A percentile compares a stretch with the other conserved stretches of the same genome.
These are phyloP conservation scores for Agrilus planipennis DNA, from an alignment of 1,140 invertebrate species.

Conservation along the genomic window DNA sequence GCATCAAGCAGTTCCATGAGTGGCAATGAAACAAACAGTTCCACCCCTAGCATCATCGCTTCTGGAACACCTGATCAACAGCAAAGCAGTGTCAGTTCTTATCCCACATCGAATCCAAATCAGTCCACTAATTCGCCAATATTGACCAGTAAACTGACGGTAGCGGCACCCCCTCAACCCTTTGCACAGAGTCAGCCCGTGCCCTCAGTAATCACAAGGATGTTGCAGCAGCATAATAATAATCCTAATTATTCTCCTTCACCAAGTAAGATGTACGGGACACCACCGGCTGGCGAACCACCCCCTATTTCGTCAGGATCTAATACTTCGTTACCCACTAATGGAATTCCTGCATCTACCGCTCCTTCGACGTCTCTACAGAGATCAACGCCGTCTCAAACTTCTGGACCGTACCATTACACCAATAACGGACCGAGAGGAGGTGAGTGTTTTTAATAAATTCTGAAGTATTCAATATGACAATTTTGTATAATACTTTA, in stretches of 20 bases:
- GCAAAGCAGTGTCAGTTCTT: conserved; percentile 35
- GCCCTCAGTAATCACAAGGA: conserved; percentile 50
- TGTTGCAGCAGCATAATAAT: conserved; percentile 43
- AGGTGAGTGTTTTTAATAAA: too few relatives aligned
- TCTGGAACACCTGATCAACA: conserved; percentile 12
- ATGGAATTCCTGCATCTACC: too few relatives aligned
- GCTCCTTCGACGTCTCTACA: too few relatives aligned
- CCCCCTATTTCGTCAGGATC: too few relatives aligned
- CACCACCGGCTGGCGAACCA: not conserved
- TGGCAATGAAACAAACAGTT: not conserved
- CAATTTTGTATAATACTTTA: too few relatives aligned
- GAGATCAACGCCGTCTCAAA: too few relatives aligned
- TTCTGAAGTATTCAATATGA: too few relatives aligned
- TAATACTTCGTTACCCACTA: too few relatives aligned
- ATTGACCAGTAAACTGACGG: conserved; percentile 25
- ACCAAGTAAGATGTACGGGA: not conserved
- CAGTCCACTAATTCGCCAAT: conserved; percentile 6
- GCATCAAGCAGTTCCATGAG: not conserved
- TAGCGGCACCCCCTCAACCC: conserved; percentile 35
- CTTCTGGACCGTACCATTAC: too few relatives aligned
- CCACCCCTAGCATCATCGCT: conserved; percentile 2
- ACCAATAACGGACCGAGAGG: too few relatives aligned
- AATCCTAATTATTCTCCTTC: conserved; percentile 13
- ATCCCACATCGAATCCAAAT: too few relatives aligned
- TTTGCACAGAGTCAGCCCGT: conserved; percentile 31